Base-by-base conservation (phyloP, 2,113 vertebrate genomes). In the Tragelaphus strepsiceros region DNA sequence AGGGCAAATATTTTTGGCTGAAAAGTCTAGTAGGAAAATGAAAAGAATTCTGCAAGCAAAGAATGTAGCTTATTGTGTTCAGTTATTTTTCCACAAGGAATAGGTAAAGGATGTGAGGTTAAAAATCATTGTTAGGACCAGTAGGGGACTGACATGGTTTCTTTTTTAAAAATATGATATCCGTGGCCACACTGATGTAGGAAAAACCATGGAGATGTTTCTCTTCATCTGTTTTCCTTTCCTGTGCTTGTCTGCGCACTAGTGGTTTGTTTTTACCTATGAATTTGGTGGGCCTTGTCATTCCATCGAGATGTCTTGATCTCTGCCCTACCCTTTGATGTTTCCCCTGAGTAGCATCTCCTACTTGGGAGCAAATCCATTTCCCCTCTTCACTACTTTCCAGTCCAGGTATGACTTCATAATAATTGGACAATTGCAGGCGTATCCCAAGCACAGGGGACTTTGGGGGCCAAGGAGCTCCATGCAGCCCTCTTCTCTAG, bases 11-110 rank as follows among this genome's bases (percentile, higher is more conserved):
- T 62, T 91, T 88, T 94, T 88, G 59, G 54, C 89, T 89, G 30
- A 26, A 53, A 95, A 77, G 26, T 67, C 77, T 89, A 49, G 22
- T 54, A 26, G 93, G 53, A 92, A 93, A 97, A 92, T 74, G 85
- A 92, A 78, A 58, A 26, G 28, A 90, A 62, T 81, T n/a, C 7
- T 82, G 4, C 49, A 89, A 95, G 86, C 14, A 78, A 96, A 92
- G 64, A 93, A 56, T 30, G 15, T 13, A 26, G 28, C 43, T 84
- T 56, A 87, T 56, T 64, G 26, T 84, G n/a, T 88, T 86, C 32
- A 64, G 24, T 81, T 91, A 78, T 67, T 91, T 96, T 59, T 96
- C 28, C 49, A 67, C 28, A 58, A 49, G 71, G 28, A 86, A 78
- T 49, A 39, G 3, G 4, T 77, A 84, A 81, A 88, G 43, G 24